phyloP scores from a whole-genome alignment of 1,140 invertebrate genomes.

The Drosophila chauvacae region DNA sequence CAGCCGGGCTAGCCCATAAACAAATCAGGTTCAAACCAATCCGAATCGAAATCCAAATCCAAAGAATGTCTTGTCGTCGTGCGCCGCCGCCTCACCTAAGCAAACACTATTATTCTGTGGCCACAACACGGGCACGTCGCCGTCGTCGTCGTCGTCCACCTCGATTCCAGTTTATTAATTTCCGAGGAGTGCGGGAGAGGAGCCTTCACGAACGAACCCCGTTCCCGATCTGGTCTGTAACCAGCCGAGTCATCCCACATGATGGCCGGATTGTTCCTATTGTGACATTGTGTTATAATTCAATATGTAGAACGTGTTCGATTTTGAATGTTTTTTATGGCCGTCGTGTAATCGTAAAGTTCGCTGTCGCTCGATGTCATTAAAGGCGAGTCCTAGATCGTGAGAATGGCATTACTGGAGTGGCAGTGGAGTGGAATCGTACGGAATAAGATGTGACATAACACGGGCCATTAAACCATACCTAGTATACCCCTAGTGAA shows the following conservation, averaged over 20 bases:
- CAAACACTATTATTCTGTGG: slow-evolving; percentile 16
- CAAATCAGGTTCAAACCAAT: slow-evolving; percentile 48
- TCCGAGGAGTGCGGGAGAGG: slow-evolving; percentile 13
- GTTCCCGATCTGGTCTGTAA: slow-evolving; percentile 12
- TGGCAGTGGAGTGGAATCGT: slow-evolving; percentile 9
- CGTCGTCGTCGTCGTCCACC: not conserved
- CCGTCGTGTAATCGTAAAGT: slow-evolving; percentile 49
- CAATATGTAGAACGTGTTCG: slow-evolving; percentile 60
- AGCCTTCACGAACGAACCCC: slow-evolving; percentile 18
- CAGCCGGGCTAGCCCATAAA: slow-evolving; percentile 45
- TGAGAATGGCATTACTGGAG: slow-evolving; percentile 48
- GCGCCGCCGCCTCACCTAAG: slow-evolving; percentile 26
- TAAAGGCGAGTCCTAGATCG: slow-evolving; percentile 47
- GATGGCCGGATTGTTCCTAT: slow-evolving; percentile 38
- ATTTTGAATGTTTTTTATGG: slow-evolving; percentile 50
- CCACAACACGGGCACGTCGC: slow-evolving; percentile 28
- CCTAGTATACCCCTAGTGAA: slow-evolving; percentile 10
- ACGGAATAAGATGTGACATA: slow-evolving; percentile 44
- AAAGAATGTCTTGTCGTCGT: slow-evolving; percentile 42
- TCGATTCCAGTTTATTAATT: slow-evolving; percentile 50
- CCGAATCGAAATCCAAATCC: not conserved
- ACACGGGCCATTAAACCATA: slow-evolving; percentile 50
- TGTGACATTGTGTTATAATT: slow-evolving; percentile 52
- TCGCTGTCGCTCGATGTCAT: slow-evolving; percentile 37
- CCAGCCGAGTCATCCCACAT: slow-evolving; percentile 41